These are phyloP conservation scores for Trididemnum miniatum DNA, from an alignment of 23 tunicate species.

Conservation along the genomic window DNA sequence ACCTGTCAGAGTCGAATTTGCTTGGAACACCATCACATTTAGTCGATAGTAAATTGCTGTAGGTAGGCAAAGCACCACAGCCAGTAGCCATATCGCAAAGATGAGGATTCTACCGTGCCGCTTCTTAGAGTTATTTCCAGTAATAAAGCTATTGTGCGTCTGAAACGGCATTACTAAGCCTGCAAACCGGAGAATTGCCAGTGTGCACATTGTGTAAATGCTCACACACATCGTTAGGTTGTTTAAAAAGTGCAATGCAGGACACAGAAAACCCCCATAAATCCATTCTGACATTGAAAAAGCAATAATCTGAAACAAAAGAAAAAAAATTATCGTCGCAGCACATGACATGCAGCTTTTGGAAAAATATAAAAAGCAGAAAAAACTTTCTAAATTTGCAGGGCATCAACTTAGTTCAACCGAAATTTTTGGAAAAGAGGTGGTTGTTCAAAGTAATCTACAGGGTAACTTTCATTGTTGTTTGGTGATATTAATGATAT, in stretches of 20 bases:
- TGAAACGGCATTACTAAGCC: constrained; percentile 67
- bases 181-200: constrained; percentile 74
- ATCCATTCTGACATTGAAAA: constrained; percentile 32
- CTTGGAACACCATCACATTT: too few relatives aligned
- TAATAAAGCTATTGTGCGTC: constrained; percentile 49
- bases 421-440: too few relatives aligned
- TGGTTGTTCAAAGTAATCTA: too few relatives aligned
- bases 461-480: too few relatives aligned
- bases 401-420: too few relatives aligned
- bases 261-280: constrained; percentile 50
- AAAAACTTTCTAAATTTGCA: too few relatives aligned
- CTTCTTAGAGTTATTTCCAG: constrained; percentile 37
- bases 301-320: not conserved
- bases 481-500: too few relatives aligned
- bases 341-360: too few relatives aligned
- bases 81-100: constrained; percentile 43
- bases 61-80: constrained; percentile 40
- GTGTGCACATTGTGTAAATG: constrained; percentile 74
- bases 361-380: too few relatives aligned
- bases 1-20: too few relatives aligned
- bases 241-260: constrained; percentile 45
- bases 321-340: too few relatives aligned
- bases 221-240: constrained; percentile 46
- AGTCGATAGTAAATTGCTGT: constrained; percentile 36
- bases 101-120: constrained; percentile 43